Evolutionary conservation across 2,888 invertebrate species (phyloP), one percentile per base, ranked within the genome.

Genomic region (Cremastinae sp.): DNA sequence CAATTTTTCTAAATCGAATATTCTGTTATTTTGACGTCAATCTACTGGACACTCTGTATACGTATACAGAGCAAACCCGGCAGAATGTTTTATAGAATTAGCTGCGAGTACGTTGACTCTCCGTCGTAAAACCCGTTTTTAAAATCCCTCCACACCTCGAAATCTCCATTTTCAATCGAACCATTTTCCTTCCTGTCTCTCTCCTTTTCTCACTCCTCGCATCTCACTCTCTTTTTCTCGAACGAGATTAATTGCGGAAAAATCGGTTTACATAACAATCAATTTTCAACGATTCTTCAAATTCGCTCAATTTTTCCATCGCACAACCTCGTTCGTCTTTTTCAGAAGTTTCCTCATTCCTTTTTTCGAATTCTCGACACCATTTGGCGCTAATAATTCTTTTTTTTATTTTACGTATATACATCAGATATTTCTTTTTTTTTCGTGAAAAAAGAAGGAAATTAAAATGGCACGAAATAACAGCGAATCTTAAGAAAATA

Each of bases 131-230:
- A 70, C 70, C 43, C 53, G 70, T 62, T 70, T 22, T 43, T 45
- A 53, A 28, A 28, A 28, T 28, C 28, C 8, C n/a, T 28, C 4
- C 43, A 9, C 10, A 34, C 49, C 51, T 43, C 41, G 38, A 18
- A 43, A 43, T 36, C 34, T 41, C 43, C 38, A 28, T 28, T 28
- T 28, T 28, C 28, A 28, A 28, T 34, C 12, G 20, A 20, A 38
- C 36, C 8, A 14, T 70, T 70, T 70, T 70, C 34, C 53, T 70
- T 70, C 70, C 70, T 70, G 61, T 54, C 12, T 62, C 70, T 62
- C 54, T 51, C 12, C 53, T 61, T 62, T 45, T 51, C 51, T n/a
- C 36, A 12, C 14, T 54, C 9, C 18, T 28, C 22, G 70, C 43
- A 28, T 28, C 28, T 28, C 28, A 3, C 28, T 28, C 5, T 28